Evolutionary conservation across 64 coral and sea anemone genomes (phyloP).

Genomic region (Montipora cactus): DNA sequence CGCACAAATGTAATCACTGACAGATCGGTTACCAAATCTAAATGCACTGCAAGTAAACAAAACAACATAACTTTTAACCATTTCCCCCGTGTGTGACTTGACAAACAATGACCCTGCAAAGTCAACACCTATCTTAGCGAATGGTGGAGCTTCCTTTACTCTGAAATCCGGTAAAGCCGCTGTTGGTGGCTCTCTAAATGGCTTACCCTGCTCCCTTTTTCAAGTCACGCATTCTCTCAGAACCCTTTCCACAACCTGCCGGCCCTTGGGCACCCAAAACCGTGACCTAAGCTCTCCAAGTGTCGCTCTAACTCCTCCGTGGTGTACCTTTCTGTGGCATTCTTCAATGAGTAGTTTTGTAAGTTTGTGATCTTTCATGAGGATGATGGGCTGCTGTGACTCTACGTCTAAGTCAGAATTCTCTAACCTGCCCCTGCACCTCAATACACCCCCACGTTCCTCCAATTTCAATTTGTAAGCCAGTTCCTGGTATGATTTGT

Average conservation of each 20-base stretch:
- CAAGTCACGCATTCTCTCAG: background rate
- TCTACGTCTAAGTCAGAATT: background rate
- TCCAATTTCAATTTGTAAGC: background rate
- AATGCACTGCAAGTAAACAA: too few relatives aligned
- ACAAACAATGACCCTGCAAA: background rate
- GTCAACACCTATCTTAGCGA: background rate
- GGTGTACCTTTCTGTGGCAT: constrained; percentile 22
- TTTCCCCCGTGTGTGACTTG: background rate
- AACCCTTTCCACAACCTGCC: constrained; percentile 54
- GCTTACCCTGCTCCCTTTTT: background rate
- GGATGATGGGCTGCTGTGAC: background rate
- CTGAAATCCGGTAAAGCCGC: background rate
- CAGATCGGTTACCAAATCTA: too few relatives aligned
- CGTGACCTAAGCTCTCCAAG: constrained; percentile 14
- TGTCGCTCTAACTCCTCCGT: constrained; percentile 40
- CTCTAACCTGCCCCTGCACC: background rate
- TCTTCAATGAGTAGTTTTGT: constrained; percentile 1
- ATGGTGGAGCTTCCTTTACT: background rate
- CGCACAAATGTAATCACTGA: too few relatives aligned
- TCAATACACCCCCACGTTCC: background rate
- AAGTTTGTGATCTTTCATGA: constrained; percentile 21
- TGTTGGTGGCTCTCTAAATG: background rate
- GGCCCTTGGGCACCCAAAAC: constrained; percentile 46
- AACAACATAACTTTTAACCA: too few relatives aligned
- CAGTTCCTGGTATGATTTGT: background rate